Conservation (phyloP, 1,140 invertebrate species). For the Gerris buenoi region DNA sequence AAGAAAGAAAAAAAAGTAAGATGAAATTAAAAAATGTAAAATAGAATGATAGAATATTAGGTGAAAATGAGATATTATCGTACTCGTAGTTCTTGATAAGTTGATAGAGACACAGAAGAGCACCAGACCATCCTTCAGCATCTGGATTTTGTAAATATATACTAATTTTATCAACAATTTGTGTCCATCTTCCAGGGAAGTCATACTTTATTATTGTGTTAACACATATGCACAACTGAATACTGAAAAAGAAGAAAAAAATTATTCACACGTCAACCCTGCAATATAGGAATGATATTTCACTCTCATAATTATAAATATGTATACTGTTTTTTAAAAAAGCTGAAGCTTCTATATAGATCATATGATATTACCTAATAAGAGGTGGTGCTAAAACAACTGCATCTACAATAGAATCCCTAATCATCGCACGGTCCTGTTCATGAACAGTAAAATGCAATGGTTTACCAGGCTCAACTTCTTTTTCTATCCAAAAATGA, state of each 20-base stretch:
- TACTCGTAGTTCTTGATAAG: slow-evolving; percentile 91
- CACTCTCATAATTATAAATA: no score
- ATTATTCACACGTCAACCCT: no score
- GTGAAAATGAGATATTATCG: slow-evolving; percentile 28
- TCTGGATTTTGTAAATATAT: slow-evolving; percentile 70
- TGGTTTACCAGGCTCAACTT: slow-evolving; percentile 51
- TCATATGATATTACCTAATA: slow-evolving; percentile 65
- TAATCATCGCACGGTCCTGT: slow-evolving; percentile 84
- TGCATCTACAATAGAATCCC: slow-evolving; percentile 86
- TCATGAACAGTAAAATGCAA: slow-evolving; percentile 83
- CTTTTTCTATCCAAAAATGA: slow-evolving; percentile 75
- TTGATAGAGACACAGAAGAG: slow-evolving; percentile 81
- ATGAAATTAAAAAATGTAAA: slow-evolving; percentile 1
- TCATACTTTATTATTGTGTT: slow-evolving; percentile 88
- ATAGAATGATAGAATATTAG: background rate
- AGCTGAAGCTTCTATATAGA: no score
- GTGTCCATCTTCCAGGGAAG: slow-evolving; percentile 89
- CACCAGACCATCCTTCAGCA: slow-evolving; percentile 74
- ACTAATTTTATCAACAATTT: slow-evolving; percentile 86
- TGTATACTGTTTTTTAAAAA: no score
- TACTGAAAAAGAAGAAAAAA: slow-evolving; percentile 36
- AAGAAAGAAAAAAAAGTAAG: slow-evolving; percentile 8
- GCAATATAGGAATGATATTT: no score
- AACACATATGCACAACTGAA: slow-evolving; percentile 82
- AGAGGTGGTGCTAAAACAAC: slow-evolving; percentile 81